Percentiles rank a stretch among this genome's conserved stretches.
phyloP scores from a whole-genome alignment of 2,113 vertebrate genomes.

The Beaufortia kweichowensis region DNA sequence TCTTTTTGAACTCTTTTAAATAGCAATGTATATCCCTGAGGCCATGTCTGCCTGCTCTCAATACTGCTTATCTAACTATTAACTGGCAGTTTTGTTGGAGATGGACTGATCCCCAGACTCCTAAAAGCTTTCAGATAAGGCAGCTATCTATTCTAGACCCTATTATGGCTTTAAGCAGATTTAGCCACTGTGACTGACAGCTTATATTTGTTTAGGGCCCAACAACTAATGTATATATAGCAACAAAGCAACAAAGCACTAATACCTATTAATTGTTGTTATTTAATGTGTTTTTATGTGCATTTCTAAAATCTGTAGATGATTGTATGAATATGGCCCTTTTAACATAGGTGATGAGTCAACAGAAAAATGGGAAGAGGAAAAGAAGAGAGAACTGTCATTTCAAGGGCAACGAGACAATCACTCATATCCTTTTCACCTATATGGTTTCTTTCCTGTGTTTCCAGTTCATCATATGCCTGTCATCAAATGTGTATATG shows the following conservation, averaged over 20 bases:
- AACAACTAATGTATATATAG: background rate
- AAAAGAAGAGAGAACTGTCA: conserved; percentile 44
- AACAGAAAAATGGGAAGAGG: conserved; percentile 34
- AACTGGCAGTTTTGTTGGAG: background rate
- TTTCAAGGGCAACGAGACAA: conserved; percentile 35
- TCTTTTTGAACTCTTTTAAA: too few species aligned
- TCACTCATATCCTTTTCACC: conserved; percentile 41
- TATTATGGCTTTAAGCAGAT: background rate
- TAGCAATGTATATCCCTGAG: too few species aligned
- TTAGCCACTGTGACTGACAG: background rate
- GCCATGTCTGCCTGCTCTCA: background rate
- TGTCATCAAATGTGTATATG: background rate
- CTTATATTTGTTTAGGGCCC: background rate
- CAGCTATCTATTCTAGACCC: background rate
- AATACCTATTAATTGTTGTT: background rate
- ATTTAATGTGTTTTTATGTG: background rate
- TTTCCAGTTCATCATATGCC: conserved; percentile 11
- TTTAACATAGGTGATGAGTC: conserved; percentile 25
- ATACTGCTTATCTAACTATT: background rate
- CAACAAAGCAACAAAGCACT: background rate
- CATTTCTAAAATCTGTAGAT: background rate
- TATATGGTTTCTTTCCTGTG: conserved; percentile 20
- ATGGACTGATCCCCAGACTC: background rate
- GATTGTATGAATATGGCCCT: background rate
- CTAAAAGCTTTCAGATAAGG: conserved; percentile 16